phyloP scores from a whole-genome alignment of 2,113 vertebrate genomes.

The Mungos mungo region DNA sequence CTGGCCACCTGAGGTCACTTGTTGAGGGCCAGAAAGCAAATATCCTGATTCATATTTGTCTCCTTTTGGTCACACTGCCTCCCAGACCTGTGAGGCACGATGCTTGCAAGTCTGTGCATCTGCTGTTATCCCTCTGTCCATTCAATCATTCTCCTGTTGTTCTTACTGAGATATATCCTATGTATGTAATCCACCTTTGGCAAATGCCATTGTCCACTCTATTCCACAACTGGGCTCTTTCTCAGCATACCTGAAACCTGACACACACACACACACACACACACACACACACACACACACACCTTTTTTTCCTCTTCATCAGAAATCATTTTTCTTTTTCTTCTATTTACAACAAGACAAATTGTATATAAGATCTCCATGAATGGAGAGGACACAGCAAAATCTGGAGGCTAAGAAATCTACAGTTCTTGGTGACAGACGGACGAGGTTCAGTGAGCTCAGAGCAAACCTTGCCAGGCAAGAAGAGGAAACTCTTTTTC shows the following conservation, averaged over 20 bases:
- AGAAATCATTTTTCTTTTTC: neutral
- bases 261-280: rapidly evolving
- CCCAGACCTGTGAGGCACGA: no score
- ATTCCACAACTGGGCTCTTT: neutral
- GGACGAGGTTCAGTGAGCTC: neutral
- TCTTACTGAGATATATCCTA: neutral
- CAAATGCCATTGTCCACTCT: neutral
- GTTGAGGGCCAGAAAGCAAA: neutral
- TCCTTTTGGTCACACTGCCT: neutral
- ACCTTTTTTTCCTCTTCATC: neutral
- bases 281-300: no score
- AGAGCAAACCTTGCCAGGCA: neutral
- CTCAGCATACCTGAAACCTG: neutral
- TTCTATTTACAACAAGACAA: neutral
- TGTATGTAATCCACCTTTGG: neutral
- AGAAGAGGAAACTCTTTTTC: neutral
- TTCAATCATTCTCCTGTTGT: neutral
- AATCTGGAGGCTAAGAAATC: neutral
- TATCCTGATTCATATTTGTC: neutral
- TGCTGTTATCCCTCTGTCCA: neutral
- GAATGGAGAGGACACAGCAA: neutral
- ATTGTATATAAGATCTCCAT: neutral
- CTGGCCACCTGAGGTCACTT: neutral
- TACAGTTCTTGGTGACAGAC: neutral
- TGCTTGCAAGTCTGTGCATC: neutral